phyloP scores from a whole-genome alignment of 2,113 vertebrate species.

The Caranx melampygus region DNA sequence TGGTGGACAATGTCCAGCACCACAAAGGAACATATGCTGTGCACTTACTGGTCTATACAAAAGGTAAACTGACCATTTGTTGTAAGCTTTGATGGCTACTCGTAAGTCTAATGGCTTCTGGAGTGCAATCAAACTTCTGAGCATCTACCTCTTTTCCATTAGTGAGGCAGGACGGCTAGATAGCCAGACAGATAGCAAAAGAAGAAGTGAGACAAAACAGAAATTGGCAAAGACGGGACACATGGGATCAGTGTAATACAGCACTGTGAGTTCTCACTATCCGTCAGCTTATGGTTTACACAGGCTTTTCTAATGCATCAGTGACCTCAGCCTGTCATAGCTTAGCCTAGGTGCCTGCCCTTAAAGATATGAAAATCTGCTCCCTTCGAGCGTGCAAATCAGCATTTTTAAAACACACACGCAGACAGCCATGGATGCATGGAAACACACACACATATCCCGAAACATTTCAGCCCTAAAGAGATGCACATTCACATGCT shows the following conservation, averaged over 20 bases:
- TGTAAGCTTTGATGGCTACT: neutral
- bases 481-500: constrained; percentile 22
- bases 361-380: constrained; percentile 79
- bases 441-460: constrained; percentile 9
- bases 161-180: neutral
- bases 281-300: constrained; percentile 73
- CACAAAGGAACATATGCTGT: neutral
- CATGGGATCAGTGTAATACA: constrained; percentile 29
- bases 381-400: constrained; percentile 67
- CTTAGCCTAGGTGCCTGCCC: constrained; percentile 60
- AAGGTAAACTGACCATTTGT: neutral
- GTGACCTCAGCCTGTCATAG: constrained; percentile 64
- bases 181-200: neutral
- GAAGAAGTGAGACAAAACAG: neutral
- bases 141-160: neutral
- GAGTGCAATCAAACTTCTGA: neutral
- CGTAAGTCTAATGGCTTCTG: neutral
- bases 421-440: constrained; percentile 28
- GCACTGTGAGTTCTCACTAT: constrained; percentile 57
- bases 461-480: neutral
- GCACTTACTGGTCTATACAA: neutral
- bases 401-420: constrained; percentile 63
- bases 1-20: neutral
- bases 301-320: constrained; percentile 71
- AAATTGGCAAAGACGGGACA: constrained; percentile 6